Conservation (phyloP, 2,113 vertebrate species). For the Sminthopsis crassicaudata region DNA sequence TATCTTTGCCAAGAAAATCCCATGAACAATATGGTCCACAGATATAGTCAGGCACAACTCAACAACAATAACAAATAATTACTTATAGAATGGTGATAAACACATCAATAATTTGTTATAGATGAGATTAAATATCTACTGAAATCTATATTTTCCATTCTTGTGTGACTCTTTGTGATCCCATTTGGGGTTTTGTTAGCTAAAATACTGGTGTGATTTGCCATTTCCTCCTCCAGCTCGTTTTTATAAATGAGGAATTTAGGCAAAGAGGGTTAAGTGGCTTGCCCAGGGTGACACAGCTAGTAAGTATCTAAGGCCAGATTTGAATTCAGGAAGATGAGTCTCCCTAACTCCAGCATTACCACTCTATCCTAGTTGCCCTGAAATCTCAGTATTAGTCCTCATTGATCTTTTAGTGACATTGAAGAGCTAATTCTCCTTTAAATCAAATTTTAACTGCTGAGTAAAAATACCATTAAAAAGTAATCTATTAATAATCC, state of each 20-base stretch:
- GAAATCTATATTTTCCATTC: neutral
- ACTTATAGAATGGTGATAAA: neutral
- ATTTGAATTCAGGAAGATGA: neutral
- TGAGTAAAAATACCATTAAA: neutral
- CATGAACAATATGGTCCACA: neutral
- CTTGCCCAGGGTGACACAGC: neutral
- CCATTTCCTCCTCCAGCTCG: neutral
- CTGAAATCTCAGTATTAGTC: neutral
- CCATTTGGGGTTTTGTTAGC: neutral
- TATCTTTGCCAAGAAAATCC: neutral
- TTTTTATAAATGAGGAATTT: neutral
- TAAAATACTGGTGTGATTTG: neutral
- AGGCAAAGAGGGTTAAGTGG: neutral
- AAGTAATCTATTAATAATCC: conserved; percentile 25
- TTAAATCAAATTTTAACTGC: conserved; percentile 13
- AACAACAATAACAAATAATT: neutral
- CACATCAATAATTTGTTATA: neutral
- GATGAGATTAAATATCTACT: neutral
- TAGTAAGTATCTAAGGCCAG: neutral
- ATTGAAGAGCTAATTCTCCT: neutral
- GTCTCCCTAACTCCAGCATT: neutral
- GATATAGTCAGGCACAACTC: neutral
- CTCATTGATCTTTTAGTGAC: neutral
- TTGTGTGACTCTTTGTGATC: neutral
- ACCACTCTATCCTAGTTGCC: neutral